These are phyloP conservation scores for Crenichthys baileyi DNA, from an alignment of 2,797 vertebrate genomes.

Conservation along the genomic window DNA sequence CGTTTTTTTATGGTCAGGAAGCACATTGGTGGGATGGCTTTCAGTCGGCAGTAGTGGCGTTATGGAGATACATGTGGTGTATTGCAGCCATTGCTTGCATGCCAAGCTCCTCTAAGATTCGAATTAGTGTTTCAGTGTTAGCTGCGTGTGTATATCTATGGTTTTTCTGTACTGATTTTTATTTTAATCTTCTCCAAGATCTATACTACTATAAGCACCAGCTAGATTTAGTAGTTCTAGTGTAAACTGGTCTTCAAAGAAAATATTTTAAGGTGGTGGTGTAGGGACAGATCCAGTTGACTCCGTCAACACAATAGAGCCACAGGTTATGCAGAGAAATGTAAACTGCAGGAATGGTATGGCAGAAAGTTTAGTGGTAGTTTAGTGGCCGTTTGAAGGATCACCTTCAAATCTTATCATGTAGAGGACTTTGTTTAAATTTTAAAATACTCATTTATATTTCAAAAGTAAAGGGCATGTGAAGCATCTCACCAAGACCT, in stretches of 20 bases:
- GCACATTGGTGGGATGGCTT: conserved; percentile 8
- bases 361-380: neutral
- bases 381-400: too few relatives aligned
- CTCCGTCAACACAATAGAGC: neutral
- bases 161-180: neutral
- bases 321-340: neutral
- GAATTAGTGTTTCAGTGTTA: conserved; percentile 4
- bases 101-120: neutral
- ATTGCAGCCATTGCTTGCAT: neutral
- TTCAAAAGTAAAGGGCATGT: neutral
- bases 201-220: neutral
- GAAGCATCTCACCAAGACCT: neutral
- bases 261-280: too few relatives aligned
- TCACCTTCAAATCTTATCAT: neutral
- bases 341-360: neutral
- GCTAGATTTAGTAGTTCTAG: neutral
- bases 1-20: conserved; percentile 1
- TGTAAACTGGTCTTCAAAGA: too few relatives aligned
- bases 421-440: neutral
- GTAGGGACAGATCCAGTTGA: neutral
- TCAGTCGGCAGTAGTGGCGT: conserved; percentile 3
- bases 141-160: neutral
- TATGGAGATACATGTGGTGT: neutral
- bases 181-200: neutral
- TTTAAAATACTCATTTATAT: neutral